Conservation (phyloP, 2,888 invertebrate genomes). For the Volucella inflata region DNA sequence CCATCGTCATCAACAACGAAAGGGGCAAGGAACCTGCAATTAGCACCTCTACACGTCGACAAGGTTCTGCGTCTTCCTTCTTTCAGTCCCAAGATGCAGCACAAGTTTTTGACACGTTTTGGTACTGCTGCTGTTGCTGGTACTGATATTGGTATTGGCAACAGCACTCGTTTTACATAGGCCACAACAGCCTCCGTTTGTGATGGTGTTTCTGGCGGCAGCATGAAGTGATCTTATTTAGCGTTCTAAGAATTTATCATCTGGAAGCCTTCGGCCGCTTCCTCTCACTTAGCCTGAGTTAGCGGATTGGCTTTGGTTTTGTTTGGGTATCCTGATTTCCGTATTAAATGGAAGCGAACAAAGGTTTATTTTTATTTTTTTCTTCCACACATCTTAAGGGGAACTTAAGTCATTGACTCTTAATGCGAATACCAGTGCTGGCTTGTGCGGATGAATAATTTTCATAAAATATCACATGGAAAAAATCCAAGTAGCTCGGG, state of each 20-base stretch:
- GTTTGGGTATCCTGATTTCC: conserved; percentile 73
- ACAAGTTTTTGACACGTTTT: conserved; percentile 64
- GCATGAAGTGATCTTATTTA: conserved; percentile 73
- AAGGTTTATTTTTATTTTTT: conserved; percentile 60
- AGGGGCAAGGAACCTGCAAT: conserved; percentile 68
- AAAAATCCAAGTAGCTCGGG: conserved; percentile 29
- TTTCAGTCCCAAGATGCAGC: conserved; percentile 49
- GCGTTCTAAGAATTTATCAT: conserved; percentile 74
- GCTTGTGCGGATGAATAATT: conserved; percentile 51
- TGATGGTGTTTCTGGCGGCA: conserved; percentile 42
- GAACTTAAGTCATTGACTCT: conserved; percentile 71
- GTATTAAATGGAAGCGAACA: conserved; percentile 71
- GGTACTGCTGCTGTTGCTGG: background rate
- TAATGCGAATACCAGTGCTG: conserved; percentile 25
- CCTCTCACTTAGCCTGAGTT: conserved; percentile 21
- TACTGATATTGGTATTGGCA: no score
- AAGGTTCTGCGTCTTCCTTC: conserved; percentile 9
- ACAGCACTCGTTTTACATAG: conserved; percentile 46
- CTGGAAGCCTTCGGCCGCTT: conserved; percentile 40
- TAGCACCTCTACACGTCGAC: conserved; percentile 61
- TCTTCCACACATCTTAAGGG: conserved; percentile 42
- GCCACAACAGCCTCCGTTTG: conserved; percentile 37
- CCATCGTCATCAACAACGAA: conserved; percentile 57
- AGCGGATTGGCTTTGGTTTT: conserved; percentile 57
- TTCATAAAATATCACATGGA: conserved; percentile 18